A percentile compares a stretch with the other conserved stretches of the same genome.
Evolutionary conservation across 2,888 invertebrate species (phyloP).

Genomic region (Andrena hattorfiana): DNA sequence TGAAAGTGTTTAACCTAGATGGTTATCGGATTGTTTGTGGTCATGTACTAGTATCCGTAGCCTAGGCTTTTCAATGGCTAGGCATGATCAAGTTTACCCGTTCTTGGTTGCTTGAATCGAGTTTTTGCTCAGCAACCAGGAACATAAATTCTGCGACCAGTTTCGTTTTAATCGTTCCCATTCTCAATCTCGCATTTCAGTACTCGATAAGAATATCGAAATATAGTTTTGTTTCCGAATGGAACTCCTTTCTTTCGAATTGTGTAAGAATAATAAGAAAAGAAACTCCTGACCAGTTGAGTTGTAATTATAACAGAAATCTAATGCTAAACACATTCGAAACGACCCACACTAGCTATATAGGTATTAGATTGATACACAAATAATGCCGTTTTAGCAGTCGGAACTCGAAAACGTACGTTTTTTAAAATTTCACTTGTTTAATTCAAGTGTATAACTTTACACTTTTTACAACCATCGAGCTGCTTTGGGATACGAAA

Average conservation of each 20-base stretch:
- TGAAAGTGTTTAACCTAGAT: constrained; percentile 9
- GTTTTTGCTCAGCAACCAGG: neutral
- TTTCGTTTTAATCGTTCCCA: neutral
- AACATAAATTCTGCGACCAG: neutral
- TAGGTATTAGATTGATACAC: neutral
- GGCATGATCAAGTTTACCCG: neutral
- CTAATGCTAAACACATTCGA: too few species aligned
- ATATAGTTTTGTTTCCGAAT: neutral
- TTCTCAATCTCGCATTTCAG: neutral
- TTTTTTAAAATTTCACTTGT: neutral
- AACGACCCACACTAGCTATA: too few species aligned
- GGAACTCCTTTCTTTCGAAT: too few species aligned
- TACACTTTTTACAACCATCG: too few species aligned
- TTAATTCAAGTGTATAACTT: too few species aligned
- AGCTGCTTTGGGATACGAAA: too few species aligned
- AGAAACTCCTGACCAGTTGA: too few species aligned
- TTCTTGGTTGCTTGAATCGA: neutral
- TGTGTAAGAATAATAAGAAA: too few species aligned
- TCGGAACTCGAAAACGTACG: neutral
- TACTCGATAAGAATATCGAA: neutral
- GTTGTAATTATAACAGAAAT: too few species aligned
- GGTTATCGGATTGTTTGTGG: constrained; percentile 4
- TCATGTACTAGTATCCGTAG: neutral
- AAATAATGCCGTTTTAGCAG: neutral
- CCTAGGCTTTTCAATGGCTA: neutral